Percentiles rank a stretch among this genome's conserved stretches.
phyloP scores from a whole-genome alignment of 2,888 invertebrate genomes.

The Osedax frankpressi region DNA sequence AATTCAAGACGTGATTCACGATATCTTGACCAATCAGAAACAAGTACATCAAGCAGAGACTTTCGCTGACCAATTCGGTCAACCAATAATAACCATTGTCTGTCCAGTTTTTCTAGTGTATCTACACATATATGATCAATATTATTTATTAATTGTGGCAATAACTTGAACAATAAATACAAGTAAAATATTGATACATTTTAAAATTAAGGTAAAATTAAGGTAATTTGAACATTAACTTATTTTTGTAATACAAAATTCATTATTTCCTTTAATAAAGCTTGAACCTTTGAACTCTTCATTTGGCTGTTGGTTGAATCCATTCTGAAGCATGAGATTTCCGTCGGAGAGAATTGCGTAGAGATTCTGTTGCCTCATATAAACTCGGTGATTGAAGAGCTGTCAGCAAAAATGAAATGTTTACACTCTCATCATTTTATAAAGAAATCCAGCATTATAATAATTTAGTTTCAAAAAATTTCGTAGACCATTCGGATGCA shows the following conservation, averaged over 20 bases:
- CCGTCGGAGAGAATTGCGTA: not conserved
- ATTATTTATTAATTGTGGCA: too few relatives aligned
- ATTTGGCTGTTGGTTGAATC: not conserved
- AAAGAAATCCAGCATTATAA: too few relatives aligned
- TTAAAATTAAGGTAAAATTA: too few relatives aligned
- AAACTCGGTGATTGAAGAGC: not conserved
- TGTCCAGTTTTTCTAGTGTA: not conserved
- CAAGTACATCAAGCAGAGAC: not conserved
- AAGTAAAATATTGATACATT: too few relatives aligned
- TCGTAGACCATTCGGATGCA: too few relatives aligned
- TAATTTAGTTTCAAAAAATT: too few relatives aligned
- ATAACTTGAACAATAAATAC: too few relatives aligned
- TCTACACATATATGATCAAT: not conserved
- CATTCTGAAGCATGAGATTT: not conserved
- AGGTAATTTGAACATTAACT: too few relatives aligned
- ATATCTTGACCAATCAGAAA: not conserved
- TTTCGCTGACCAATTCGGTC: not conserved
- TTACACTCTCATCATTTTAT: too few relatives aligned
- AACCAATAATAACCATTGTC: not conserved
- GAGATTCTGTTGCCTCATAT: not conserved
- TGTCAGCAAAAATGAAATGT: too few relatives aligned
- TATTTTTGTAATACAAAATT: too few relatives aligned
- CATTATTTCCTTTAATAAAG: too few relatives aligned
- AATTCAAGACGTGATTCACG: not conserved
- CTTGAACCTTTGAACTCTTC: not conserved